Percentiles rank a stretch among this genome's conserved stretches.
phyloP scores from a whole-genome alignment of 92 coral and sea anemone species.

The Micromussa lordhowensis region DNA sequence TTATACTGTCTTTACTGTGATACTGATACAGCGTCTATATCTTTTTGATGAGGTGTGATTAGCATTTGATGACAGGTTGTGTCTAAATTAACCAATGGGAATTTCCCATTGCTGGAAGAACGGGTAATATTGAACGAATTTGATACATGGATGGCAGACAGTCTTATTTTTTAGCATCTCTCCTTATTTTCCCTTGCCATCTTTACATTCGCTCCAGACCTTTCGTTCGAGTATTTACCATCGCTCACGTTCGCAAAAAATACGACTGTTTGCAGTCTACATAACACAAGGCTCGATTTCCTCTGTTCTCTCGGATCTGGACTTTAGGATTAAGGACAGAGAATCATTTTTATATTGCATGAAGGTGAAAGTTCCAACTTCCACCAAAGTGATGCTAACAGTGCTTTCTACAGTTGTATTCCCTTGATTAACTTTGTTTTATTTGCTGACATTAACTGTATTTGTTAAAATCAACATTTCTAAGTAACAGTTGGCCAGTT shows the following conservation, averaged over 20 bases:
- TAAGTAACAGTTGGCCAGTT: too few species aligned
- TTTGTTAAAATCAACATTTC: too few species aligned
- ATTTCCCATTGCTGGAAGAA: neutral
- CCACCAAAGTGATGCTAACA: too few species aligned
- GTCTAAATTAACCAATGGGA: neutral
- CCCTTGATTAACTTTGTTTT: too few species aligned
- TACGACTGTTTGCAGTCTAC: neutral
- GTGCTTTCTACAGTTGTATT: too few species aligned
- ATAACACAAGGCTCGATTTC: too few species aligned
- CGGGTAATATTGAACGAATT: neutral
- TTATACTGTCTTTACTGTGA: neutral
- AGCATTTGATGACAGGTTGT: neutral
- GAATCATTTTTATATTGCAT: too few species aligned
- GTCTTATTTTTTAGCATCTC: neutral
- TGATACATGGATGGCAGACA: neutral
- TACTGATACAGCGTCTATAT: neutral
- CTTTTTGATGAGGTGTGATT: neutral
- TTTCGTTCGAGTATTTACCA: neutral
- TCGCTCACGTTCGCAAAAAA: neutral
- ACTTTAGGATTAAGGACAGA: too few species aligned
- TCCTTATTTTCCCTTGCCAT: neutral
- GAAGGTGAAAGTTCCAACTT: too few species aligned
- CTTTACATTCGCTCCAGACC: neutral
- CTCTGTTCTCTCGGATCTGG: too few species aligned
- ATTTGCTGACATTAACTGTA: too few species aligned